A percentile compares a stretch with the other conserved stretches of the same genome.
Conservation (phyloP, 2,797 vertebrate genomes). For the Monodelphis domestica region DNA sequence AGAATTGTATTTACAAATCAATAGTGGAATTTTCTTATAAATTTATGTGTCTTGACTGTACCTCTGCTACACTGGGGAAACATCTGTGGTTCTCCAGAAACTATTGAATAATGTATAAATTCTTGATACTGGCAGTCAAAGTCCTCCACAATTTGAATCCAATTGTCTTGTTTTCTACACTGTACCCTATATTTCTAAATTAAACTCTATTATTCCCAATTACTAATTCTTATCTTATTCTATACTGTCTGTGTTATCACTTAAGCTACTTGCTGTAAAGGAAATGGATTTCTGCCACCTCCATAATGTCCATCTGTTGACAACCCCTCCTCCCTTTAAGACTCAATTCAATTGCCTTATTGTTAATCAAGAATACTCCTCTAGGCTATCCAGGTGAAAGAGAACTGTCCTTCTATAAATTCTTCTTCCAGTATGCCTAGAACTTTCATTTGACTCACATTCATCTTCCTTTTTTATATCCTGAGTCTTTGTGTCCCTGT, state of each 20-base stretch:
- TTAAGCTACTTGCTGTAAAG: background rate
- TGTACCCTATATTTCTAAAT: background rate
- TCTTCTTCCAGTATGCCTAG: background rate
- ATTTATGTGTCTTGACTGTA: background rate
- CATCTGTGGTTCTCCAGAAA: background rate
- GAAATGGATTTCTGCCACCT: background rate
- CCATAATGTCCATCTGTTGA: background rate
- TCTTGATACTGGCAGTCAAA: background rate
- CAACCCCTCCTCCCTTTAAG: background rate
- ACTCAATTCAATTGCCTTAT: background rate
- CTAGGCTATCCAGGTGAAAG: background rate
- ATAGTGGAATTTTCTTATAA: background rate
- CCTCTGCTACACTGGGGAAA: background rate
- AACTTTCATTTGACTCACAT: background rate
- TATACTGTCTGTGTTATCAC: background rate
- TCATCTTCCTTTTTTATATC: background rate
- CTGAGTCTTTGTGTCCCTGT: background rate
- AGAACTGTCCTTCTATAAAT: background rate
- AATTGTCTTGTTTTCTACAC: background rate
- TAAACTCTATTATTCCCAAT: background rate
- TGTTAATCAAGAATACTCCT: background rate
- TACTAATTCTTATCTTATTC: background rate
- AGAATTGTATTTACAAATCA: background rate
- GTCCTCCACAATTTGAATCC: background rate
- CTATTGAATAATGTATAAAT: background rate